Conservation (phyloP, 2,113 vertebrate species). For the Piprites chloris region DNA sequence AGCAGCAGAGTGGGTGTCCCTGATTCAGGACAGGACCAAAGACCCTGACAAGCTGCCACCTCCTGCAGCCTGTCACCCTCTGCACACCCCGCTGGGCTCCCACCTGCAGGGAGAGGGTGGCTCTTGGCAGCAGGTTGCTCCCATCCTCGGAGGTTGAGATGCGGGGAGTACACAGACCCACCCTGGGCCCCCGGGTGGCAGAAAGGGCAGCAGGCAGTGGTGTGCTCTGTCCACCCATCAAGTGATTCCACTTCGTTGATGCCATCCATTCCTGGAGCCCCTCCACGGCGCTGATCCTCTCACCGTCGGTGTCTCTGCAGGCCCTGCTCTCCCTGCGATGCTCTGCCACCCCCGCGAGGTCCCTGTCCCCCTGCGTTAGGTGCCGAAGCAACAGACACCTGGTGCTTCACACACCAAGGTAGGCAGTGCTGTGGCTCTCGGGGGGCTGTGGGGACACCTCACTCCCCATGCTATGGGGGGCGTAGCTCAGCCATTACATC, state of each 20-base stretch:
- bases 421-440: not conserved
- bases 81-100: accelerated
- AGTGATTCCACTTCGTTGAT: not conserved
- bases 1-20: not conserved
- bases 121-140: not conserved
- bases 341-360: not conserved
- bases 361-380: not conserved
- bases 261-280: accelerated
- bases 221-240: not conserved
- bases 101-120: not conserved
- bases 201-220: not conserved
- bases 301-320: not conserved
- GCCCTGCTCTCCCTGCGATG: slow-evolving; percentile 35
- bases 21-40: not conserved
- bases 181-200: accelerated
- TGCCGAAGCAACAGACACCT: not conserved
- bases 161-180: accelerated
- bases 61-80: not conserved
- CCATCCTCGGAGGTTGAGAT: accelerated
- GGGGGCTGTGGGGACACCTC: not conserved
- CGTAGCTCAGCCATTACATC: not conserved
- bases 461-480: accelerated
- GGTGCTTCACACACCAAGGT: slow-evolving; percentile 35
- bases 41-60: not conserved
- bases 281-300: not conserved